phyloP scores from a whole-genome alignment of 2,113 vertebrate genomes.

The Hydrochoerus hydrochaeris region DNA sequence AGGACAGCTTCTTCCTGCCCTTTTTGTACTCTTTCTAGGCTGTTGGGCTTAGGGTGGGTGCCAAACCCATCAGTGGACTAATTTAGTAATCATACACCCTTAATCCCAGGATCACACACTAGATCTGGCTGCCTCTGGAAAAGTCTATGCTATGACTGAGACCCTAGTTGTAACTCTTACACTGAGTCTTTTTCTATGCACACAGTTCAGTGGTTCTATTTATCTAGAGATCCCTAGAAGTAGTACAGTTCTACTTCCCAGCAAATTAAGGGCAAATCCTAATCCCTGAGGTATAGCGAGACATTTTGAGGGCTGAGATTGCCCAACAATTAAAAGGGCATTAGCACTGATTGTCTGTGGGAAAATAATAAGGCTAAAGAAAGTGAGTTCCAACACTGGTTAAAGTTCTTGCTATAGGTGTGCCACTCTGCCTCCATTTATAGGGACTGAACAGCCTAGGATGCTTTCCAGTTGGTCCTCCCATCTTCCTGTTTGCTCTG shows the following conservation, averaged over 20 bases:
- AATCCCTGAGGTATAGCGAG: neutral
- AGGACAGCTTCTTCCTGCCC: neutral
- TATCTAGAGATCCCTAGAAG: neutral
- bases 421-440: neutral
- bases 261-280: neutral
- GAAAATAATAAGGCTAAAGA: constrained; percentile 4
- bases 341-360: neutral
- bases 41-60: neutral
- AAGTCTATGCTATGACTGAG: neutral
- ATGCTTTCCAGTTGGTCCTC: neutral
- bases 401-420: neutral
- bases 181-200: neutral
- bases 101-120: neutral
- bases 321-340: constrained; percentile 20
- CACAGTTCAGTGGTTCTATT: neutral
- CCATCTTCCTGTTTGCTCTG: neutral
- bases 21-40: neutral
- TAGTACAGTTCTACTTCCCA: constrained; percentile 23
- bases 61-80: neutral
- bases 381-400: constrained; percentile 16
- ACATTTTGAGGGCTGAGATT: neutral
- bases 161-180: neutral
- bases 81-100: neutral
- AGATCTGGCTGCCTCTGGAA: neutral
- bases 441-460: neutral